These are phyloP conservation scores for Athene cunicularia DNA, from an alignment of 2,113 vertebrate genomes.

Conservation along the genomic window DNA sequence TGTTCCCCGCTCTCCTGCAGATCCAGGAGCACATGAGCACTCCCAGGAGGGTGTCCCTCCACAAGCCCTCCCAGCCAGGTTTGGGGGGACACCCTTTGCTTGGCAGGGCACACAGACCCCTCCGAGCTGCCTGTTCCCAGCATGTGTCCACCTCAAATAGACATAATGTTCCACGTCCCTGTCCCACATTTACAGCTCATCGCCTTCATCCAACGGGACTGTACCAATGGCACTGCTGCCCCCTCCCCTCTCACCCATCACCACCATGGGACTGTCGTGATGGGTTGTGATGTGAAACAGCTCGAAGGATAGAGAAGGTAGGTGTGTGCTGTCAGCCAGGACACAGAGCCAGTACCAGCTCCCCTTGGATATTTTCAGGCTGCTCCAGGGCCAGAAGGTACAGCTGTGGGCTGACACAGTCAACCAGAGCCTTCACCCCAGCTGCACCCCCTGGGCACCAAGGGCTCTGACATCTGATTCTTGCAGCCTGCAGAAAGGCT, in stretches of 20 bases:
- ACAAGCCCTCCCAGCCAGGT: not conserved
- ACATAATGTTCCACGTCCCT: not conserved
- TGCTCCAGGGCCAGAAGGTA: not conserved
- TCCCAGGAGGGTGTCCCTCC: not conserved
- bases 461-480: not conserved
- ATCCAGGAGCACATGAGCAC: not conserved
- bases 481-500: not conserved
- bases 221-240: not conserved
- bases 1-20: not conserved
- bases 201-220: rapidly evolving
- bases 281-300: not conserved
- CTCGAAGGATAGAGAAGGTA: not conserved
- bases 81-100: not conserved
- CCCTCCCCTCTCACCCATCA: not conserved
- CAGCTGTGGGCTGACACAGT: not conserved
- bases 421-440: not conserved
- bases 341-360: not conserved
- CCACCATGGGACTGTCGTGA: not conserved
- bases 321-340: not conserved
- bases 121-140: not conserved
- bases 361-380: not conserved
- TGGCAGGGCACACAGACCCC: not conserved
- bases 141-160: not conserved
- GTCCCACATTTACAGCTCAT: not conserved
- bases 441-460: not conserved